phyloP scores from a whole-genome alignment of 2,888 invertebrate species.

The Thymelicus sylvestris region DNA sequence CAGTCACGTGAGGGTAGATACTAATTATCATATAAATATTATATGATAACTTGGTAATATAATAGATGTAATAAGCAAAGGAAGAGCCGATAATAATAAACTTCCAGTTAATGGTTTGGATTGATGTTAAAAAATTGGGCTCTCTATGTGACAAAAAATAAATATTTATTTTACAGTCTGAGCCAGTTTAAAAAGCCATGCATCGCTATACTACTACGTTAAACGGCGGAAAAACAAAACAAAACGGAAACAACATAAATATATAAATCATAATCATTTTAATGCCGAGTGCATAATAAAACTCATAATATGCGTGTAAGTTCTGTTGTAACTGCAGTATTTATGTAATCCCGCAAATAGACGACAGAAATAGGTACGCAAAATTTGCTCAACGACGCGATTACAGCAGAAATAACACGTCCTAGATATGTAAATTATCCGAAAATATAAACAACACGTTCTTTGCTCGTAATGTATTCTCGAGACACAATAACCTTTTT shows the following conservation, averaged over 20 bases:
- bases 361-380: conserved; percentile 22
- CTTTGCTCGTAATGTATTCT: conserved; percentile 6
- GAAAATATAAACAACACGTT: conserved; percentile 28
- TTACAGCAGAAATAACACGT: conserved; percentile 31
- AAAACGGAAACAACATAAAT: neutral
- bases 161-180: too few species aligned
- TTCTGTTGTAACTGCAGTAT: neutral
- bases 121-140: too few species aligned
- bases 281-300: neutral
- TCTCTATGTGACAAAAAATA: too few species aligned
- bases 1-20: too few species aligned
- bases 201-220: too few species aligned
- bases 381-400: conserved; percentile 32
- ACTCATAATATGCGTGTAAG: neutral
- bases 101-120: too few species aligned
- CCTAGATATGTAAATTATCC: conserved; percentile 35
- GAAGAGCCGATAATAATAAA: too few species aligned
- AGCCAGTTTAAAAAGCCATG: too few species aligned
- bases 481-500: conserved; percentile 7
- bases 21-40: too few species aligned
- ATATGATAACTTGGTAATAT: too few species aligned
- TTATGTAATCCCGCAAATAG: neutral
- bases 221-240: neutral
- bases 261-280: neutral
- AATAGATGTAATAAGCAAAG: too few species aligned